phyloP scores from a whole-genome alignment of 2,113 vertebrate species.

The Arothron firmamentum region DNA sequence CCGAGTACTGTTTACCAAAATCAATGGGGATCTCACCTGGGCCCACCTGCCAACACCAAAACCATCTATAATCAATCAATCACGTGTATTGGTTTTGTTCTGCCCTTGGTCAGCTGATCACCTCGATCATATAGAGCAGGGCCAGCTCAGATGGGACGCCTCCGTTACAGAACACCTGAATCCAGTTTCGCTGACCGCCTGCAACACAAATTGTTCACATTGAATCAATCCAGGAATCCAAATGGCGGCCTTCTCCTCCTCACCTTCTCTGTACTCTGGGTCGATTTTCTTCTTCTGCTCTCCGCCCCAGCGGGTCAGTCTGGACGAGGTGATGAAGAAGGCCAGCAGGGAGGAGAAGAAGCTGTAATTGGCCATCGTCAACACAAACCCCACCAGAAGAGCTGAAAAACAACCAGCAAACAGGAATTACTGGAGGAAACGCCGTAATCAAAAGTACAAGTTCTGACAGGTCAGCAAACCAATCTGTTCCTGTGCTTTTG shows the following conservation, averaged over 20 bases:
- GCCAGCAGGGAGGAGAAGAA: constrained; percentile 87
- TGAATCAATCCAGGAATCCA: neutral
- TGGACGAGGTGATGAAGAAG: constrained; percentile 92
- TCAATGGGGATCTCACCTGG: constrained; percentile 92
- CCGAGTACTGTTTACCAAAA: constrained; percentile 87
- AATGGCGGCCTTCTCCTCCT: neutral
- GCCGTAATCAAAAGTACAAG: too few relatives aligned
- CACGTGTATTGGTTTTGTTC: neutral
- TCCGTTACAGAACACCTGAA: constrained; percentile 95
- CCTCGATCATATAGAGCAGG: constrained; percentile 94
- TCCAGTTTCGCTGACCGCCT: constrained; percentile 96
- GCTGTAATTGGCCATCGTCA: constrained; percentile 92
- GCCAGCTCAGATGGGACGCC: constrained; percentile 91
- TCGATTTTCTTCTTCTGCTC: constrained; percentile 86
- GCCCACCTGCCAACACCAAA: constrained; percentile 69
- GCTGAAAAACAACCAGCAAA: constrained; percentile 63
- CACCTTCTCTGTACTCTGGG: constrained; percentile 94
- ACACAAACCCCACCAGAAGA: constrained; percentile 88
- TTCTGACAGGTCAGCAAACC: too few relatives aligned
- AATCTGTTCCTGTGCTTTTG: too few relatives aligned
- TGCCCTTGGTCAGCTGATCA: neutral
- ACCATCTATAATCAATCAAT: neutral
- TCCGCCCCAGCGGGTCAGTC: constrained; percentile 90
- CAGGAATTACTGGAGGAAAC: neutral
- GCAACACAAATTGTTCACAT: neutral